Evolutionary conservation across 1,140 invertebrate genomes (phyloP).

Genomic region (Heliothis subflexa): DNA sequence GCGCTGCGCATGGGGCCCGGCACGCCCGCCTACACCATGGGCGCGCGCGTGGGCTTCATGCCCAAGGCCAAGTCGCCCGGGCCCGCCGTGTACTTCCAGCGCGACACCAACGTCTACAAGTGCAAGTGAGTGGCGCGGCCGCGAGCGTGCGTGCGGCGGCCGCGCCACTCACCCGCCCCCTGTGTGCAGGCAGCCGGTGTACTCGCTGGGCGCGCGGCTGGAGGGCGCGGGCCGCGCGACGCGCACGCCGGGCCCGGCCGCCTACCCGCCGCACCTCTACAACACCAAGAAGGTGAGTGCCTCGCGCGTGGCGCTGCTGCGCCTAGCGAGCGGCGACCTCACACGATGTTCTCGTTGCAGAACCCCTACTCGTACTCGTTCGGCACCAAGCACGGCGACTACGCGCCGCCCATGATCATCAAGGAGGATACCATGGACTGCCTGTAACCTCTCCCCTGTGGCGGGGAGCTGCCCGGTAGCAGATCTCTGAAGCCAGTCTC

Average conservation of each 20-base stretch:
- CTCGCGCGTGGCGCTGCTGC: background rate
- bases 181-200: conserved; percentile 57
- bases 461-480: background rate
- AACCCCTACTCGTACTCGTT: conserved; percentile 79
- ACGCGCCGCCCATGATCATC: conserved; percentile 76
- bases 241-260: conserved; percentile 68
- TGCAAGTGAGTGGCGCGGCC: conserved; percentile 60
- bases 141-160: background rate
- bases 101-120: conserved; percentile 72
- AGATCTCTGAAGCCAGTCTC: background rate
- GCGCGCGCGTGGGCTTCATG: conserved; percentile 70
- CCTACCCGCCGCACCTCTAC: conserved; percentile 76
- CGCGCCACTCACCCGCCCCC: background rate
- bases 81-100: conserved; percentile 86
- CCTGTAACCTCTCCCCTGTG: conserved; percentile 52
- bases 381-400: conserved; percentile 73
- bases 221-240: conserved; percentile 65
- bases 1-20: conserved; percentile 70
- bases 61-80: conserved; percentile 83
- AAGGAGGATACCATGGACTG: conserved; percentile 81
- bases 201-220: conserved; percentile 70
- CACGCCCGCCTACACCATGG: conserved; percentile 74
- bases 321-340: background rate
- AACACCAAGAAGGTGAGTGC: conserved; percentile 70
- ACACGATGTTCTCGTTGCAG: conserved; percentile 55